Evolutionary conservation across 2,113 vertebrate genomes (phyloP).

Genomic region (Prionailurus viverrinus): DNA sequence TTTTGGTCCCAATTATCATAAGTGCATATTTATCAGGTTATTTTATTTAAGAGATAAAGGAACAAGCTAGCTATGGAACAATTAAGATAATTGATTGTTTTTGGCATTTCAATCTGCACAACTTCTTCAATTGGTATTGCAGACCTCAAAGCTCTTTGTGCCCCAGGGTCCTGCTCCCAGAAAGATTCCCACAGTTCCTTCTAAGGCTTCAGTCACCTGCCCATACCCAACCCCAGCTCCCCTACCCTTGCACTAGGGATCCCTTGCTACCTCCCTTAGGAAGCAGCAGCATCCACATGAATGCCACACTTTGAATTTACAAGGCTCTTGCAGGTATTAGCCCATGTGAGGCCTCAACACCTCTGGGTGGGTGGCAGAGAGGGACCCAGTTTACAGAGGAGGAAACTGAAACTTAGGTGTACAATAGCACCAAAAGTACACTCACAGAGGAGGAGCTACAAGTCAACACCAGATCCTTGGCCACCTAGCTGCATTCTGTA

Average conservation of each 20-base stretch:
- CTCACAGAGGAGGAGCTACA: not conserved
- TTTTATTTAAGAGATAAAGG: conserved; percentile 55
- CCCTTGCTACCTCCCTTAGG: not conserved
- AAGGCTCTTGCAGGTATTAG: not conserved
- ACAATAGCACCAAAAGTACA: not conserved
- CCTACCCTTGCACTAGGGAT: not conserved
- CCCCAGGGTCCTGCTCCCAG: not conserved
- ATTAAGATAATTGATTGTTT: conserved; percentile 50
- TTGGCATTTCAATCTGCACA: conserved; percentile 25
- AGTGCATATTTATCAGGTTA: not conserved
- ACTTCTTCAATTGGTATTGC: not conserved
- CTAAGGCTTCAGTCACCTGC: not conserved
- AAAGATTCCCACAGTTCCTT: not conserved
- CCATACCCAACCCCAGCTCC: not conserved
- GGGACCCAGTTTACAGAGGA: not conserved
- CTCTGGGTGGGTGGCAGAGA: not conserved
- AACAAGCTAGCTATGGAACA: not conserved
- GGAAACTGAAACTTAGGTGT: not conserved
- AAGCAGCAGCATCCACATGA: not conserved
- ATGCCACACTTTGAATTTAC: not conserved
- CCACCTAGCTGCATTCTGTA: not conserved
- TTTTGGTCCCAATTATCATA: conserved; percentile 9
- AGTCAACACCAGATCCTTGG: not conserved
- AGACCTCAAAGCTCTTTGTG: not conserved
- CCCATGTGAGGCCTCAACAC: not conserved